Conservation (phyloP, 1,140 invertebrate genomes). For the Leucophenga varia region DNA sequence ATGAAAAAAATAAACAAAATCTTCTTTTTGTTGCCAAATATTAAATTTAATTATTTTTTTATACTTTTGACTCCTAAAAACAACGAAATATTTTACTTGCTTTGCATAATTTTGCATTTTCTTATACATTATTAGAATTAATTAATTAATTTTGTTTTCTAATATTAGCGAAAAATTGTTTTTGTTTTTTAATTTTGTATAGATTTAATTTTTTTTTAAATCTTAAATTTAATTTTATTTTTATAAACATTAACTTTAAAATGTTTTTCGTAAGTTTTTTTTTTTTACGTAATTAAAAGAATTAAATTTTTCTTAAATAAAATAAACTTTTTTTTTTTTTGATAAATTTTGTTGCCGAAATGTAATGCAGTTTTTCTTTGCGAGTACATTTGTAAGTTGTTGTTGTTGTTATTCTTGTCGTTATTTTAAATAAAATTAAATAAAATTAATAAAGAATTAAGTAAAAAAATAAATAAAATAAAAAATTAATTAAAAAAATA, state of each 20-base stretch:
- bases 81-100: conserved; percentile 42
- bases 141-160: not conserved
- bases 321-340: not conserved
- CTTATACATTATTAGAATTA: conserved; percentile 1
- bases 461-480: conserved; percentile 8
- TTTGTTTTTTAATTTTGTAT: conserved; percentile 3
- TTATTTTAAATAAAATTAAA: not conserved
- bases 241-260: too few relatives aligned
- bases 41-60: too few relatives aligned
- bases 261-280: too few relatives aligned
- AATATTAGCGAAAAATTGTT: not conserved
- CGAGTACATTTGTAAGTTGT: not conserved
- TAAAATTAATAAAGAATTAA: not conserved
- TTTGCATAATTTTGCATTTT: conserved; percentile 33
- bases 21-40: conserved; percentile 18
- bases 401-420: too few relatives aligned
- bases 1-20: too few relatives aligned
- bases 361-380: conserved; percentile 1
- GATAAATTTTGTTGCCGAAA: conserved; percentile 6
- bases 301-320: not conserved
- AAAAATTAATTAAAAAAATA: not conserved
- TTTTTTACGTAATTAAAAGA: too few relatives aligned
- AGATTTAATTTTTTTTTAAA: conserved; percentile 1
- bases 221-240: too few relatives aligned
- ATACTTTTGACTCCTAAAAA: conserved; percentile 55